Evolutionary conservation across 2,888 invertebrate genomes (phyloP), one percentile per base, ranked within the genome.

Genomic region (Chrysodeixis includens): DNA sequence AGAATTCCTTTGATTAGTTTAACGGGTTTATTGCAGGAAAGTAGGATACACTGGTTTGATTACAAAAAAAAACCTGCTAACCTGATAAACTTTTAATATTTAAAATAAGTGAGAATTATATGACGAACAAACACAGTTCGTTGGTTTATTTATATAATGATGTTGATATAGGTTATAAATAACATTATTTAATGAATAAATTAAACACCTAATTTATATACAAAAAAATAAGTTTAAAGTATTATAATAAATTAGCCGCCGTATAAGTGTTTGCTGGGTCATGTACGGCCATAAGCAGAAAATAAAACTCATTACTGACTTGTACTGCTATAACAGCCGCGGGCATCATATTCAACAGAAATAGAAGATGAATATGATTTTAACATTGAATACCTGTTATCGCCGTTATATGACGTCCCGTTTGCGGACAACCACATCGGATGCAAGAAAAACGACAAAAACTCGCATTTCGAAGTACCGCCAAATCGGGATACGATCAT

Each of bases 341-440:
- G 51, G 52, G 56, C 67, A 76, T 68, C 59, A 74, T 80, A 81
- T 66, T 62, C 59, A 49, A 71, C 71, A 80, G 76, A 82, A 84
- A 81, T 77, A 77, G 69, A 81, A 83, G 81, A 84, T 83, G 82
- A 86, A 87, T 86, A 86, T 86, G 83, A 89, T 87, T 86, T 86
- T 82, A 86, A 85, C 86, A 86, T 83, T 77, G 79, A 85, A 86
- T 87, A 85, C 84, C 82, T 76, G 89, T 86, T 85, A 85, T 88
- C 86, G 84, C 93, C 94, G 94, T 94, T 93, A 94, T 89, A 88
- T 89, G 88, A 89, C 90, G 88, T 92, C 88, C 92, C 90, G 92
- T 93, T 93, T 85, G 88, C 87, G 85, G 83, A 84, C 87, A 85
- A 85, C 84, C 88, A 83, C 86, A 82, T 83, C 84, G 84, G 78